Evolutionary conservation across 2,888 invertebrate genomes (phyloP).

Genomic region (Exocentrus adspersus): DNA sequence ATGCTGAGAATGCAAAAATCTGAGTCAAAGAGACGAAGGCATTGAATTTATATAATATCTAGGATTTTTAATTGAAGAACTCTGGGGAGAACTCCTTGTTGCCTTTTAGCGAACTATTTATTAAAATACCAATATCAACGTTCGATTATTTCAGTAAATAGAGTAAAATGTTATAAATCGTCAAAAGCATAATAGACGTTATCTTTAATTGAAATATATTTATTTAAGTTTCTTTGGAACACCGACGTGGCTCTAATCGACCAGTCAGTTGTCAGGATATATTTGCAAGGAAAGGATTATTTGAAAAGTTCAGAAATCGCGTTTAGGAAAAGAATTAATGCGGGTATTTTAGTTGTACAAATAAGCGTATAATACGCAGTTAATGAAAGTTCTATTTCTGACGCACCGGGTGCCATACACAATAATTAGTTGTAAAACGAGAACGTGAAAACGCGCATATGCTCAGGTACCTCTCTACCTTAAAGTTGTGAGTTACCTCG

Average conservation of each 20-base stretch:
- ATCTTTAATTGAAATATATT: background rate
- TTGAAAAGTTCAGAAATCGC: background rate
- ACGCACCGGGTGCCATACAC: constrained; percentile 4
- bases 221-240: background rate
- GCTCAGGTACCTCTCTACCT: constrained; percentile 26
- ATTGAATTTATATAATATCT: no score
- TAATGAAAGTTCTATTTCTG: constrained; percentile 20
- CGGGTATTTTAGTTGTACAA: constrained; percentile 6
- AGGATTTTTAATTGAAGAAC: no score
- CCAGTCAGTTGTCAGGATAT: background rate
- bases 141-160: no score
- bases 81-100: no score
- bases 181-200: background rate
- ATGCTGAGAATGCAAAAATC: no score
- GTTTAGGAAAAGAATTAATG: background rate
- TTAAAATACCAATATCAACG: no score
- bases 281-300: background rate
- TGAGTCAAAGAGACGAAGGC: no score
- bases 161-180: background rate
- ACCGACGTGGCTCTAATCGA: background rate
- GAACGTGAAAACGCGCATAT: constrained; percentile 11
- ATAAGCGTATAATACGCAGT: constrained; percentile 13
- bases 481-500: background rate
- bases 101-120: no score
- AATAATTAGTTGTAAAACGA: constrained; percentile 21